Evolutionary conservation across 2,888 invertebrate species (phyloP).

Genomic region (Antheraea assamensis): DNA sequence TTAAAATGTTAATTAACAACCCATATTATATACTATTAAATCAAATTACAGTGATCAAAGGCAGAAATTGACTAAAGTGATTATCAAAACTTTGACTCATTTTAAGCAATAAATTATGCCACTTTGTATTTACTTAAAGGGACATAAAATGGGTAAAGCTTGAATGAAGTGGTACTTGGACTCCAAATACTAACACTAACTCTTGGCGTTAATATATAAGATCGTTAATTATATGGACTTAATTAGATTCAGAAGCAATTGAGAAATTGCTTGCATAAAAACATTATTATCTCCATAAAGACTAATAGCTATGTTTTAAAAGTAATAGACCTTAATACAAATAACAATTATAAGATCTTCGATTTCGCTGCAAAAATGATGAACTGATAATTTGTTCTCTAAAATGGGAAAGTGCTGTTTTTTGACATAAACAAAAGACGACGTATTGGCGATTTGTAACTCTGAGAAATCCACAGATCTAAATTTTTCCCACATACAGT

Average conservation of each 20-base stretch:
- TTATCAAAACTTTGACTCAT: conserved; percentile 19
- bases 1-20: not conserved
- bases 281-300: conserved; percentile 13
- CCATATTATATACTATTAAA: not conserved
- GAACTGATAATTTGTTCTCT: no score
- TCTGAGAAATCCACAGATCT: no score
- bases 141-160: conserved; percentile 30
- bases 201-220: conserved; percentile 39
- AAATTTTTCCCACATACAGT: no score
- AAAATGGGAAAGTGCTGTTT: not conserved
- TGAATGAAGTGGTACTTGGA: conserved; percentile 37
- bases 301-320: conserved; percentile 22
- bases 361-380: not conserved
- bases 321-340: not conserved
- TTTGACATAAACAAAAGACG: no score
- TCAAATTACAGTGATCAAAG: conserved; percentile 3
- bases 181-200: conserved; percentile 35
- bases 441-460: no score
- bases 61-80: not conserved
- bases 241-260: conserved; percentile 35
- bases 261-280: conserved; percentile 25
- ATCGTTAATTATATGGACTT: conserved; percentile 42
- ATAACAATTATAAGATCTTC: not conserved
- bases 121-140: conserved; percentile 26
- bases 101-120: conserved; percentile 28